phyloP scores from a whole-genome alignment of 2,888 invertebrate genomes.

The Uloborus plumipes region DNA sequence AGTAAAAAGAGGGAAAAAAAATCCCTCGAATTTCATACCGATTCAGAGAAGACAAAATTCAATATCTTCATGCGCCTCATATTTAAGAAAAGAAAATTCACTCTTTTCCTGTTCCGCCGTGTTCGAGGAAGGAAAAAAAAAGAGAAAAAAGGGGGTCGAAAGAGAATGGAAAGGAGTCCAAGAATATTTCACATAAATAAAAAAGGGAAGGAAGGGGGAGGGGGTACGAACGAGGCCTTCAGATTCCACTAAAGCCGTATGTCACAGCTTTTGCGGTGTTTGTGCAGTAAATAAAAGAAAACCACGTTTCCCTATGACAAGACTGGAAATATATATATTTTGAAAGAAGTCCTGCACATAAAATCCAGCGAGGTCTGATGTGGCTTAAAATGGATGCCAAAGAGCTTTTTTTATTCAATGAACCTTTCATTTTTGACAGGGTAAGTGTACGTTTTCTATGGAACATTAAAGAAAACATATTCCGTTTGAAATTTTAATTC shows the following conservation, averaged over 20 bases:
- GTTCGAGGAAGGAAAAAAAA: not conserved
- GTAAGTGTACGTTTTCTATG: too few relatives aligned
- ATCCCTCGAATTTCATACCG: conserved; percentile 4
- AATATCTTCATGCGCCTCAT: conserved; percentile 12
- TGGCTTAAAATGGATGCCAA: too few relatives aligned
- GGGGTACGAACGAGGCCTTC: not conserved
- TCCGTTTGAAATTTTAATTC: too few relatives aligned
- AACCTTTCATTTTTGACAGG: not conserved
- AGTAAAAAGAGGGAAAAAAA: too few relatives aligned
- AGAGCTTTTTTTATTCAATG: conserved; percentile 7
- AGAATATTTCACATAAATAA: conserved; percentile 10
- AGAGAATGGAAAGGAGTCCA: not conserved
- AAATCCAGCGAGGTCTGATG: too few relatives aligned
- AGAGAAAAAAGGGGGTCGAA: not conserved
- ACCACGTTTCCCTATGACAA: conserved; percentile 22
- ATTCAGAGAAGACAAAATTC: conserved; percentile 7
- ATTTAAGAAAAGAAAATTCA: conserved; percentile 24
- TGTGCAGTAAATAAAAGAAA: conserved; percentile 48
- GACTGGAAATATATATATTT: conserved; percentile 20
- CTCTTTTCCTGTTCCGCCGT: not conserved
- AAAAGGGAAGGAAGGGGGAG: not conserved
- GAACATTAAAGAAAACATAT: too few relatives aligned
- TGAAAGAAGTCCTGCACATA: not conserved
- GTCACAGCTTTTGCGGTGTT: conserved; percentile 40
- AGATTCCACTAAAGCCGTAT: conserved; percentile 26